These are phyloP conservation scores for Phodopus roborovskii DNA, from an alignment of 2,113 vertebrate species.

Conservation along the genomic window DNA sequence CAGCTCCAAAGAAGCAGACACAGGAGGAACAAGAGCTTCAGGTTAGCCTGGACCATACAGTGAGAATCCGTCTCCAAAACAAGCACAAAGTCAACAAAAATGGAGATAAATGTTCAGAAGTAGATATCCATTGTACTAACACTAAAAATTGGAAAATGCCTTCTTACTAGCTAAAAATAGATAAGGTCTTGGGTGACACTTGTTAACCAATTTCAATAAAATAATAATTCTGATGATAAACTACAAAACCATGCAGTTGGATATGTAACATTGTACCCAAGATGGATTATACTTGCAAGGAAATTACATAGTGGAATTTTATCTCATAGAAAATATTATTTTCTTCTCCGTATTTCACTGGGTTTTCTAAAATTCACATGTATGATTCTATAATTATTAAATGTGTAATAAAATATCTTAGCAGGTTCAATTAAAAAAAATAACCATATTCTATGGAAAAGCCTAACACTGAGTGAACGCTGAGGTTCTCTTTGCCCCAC, in stretches of 20 bases:
- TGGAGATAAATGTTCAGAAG: neutral
- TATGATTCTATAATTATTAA: conserved; percentile 23
- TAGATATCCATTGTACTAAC: neutral
- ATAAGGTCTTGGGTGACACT: neutral
- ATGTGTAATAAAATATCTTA: conserved; percentile 7
- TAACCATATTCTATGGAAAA: neutral
- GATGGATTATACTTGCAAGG: neutral
- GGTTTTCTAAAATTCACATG: conserved; percentile 38
- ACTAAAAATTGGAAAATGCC: conserved; percentile 11
- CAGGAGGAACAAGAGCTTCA: neutral
- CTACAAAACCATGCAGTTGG: neutral
- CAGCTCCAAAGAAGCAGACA: neutral
- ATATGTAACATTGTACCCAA: neutral
- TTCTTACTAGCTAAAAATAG: neutral
- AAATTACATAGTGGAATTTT: neutral
- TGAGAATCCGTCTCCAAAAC: neutral
- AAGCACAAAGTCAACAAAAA: neutral
- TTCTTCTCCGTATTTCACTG: conserved; percentile 18
- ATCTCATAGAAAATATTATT: neutral
- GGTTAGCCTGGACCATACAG: neutral
- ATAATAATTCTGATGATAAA: neutral
- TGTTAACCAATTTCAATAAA: conserved; percentile 17
- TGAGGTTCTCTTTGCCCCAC: neutral
- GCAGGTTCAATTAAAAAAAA: neutral
- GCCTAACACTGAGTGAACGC: conserved; percentile 8